Percentiles rank a stretch among this genome's conserved stretches.
Evolutionary conservation across 2,113 vertebrate genomes (phyloP).

Genomic region (Actenoides lindsayi): DNA sequence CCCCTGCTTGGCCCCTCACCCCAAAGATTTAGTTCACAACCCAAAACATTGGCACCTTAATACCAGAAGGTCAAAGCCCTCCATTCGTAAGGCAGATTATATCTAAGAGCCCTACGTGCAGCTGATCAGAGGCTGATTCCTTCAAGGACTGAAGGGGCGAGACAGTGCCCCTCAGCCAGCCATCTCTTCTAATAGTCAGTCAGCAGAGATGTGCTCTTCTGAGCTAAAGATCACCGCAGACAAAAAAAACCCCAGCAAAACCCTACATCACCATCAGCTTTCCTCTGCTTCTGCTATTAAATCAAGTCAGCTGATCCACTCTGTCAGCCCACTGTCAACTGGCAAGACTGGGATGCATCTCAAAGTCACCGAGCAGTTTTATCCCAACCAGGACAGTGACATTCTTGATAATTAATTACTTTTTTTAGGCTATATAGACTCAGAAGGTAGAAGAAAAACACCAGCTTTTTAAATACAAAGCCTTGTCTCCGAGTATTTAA

Average conservation of each 20-base stretch:
- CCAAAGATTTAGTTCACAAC: neutral
- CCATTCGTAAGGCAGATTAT: conserved; percentile 28
- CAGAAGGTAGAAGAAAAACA: neutral
- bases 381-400: neutral
- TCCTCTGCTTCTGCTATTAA: neutral
- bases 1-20: neutral
- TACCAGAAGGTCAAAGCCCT: neutral
- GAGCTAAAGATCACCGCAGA: conserved; percentile 9
- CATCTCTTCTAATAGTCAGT: conserved; percentile 28
- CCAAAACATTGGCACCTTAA: neutral
- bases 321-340: neutral
- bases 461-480: neutral
- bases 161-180: neutral
- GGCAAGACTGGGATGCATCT: neutral
- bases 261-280: neutral
- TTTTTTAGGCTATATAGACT: neutral
- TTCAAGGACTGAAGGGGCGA: neutral
- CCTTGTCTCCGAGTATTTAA: neutral
- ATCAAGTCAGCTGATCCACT: neutral
- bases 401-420: neutral
- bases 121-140: conserved; percentile 46
- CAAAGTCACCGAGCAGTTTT: neutral
- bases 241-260: neutral
- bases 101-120: conserved; percentile 4
- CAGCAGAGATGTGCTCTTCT: conserved; percentile 16